Conservation (phyloP, 1,140 invertebrate genomes). For the Aphis gossypii region DNA sequence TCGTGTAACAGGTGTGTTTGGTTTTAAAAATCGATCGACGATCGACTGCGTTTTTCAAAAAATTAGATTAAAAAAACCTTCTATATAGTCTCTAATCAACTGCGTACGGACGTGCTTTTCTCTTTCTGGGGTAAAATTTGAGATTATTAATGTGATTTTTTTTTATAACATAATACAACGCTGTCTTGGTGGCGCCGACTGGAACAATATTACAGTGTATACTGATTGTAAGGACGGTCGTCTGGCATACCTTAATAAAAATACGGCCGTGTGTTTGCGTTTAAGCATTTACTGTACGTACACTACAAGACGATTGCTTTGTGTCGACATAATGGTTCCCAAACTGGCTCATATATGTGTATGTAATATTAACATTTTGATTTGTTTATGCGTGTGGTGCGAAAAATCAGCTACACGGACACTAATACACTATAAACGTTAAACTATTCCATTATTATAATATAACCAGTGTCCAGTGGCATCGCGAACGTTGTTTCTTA, state of each 20-base stretch:
- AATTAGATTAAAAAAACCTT: neutral
- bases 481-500: too few species aligned
- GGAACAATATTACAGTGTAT: neutral
- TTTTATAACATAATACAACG: neutral
- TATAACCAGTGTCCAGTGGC: neutral
- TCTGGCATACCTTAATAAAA: conserved; percentile 13
- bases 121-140: neutral
- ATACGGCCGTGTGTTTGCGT: neutral
- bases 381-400: neutral
- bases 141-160: neutral
- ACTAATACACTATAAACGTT: neutral
- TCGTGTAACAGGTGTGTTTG: neutral
- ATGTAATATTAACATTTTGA: neutral
- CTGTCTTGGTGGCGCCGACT: neutral
- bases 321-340: neutral
- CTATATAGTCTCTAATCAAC: neutral
- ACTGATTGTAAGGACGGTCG: neutral
- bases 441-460: neutral
- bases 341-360: neutral
- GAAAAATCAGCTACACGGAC: neutral
- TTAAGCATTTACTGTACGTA: conserved; percentile 5
- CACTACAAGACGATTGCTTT: neutral
- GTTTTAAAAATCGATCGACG: neutral
- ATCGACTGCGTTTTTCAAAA: neutral
- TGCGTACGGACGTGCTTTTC: neutral